Conservation (phyloP, 2,888 invertebrate genomes). For the Agrotis exclamationis region DNA sequence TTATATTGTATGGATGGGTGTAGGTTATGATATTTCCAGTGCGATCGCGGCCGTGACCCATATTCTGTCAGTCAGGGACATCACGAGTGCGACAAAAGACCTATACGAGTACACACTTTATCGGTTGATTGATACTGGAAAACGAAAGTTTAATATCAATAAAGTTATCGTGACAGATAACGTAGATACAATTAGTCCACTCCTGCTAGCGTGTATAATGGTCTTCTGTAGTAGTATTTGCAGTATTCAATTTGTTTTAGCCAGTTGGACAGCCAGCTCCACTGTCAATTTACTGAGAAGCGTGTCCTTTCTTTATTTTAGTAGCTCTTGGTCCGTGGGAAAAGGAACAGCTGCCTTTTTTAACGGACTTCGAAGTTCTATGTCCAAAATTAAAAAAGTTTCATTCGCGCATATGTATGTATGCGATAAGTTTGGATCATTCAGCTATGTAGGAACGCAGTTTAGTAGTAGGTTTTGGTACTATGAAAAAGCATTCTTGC, state of each 20-base stretch:
- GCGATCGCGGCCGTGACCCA: constrained; percentile 27
- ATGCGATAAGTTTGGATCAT: background rate
- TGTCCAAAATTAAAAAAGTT: no score
- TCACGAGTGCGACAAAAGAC: background rate
- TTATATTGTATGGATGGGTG: background rate
- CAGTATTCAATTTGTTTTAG: no score
- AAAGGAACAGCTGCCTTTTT: background rate
- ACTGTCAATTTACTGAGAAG: background rate
- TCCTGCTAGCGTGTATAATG: background rate
- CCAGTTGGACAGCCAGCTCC: background rate
- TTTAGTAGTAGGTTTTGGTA: background rate
- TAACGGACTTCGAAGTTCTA: no score
- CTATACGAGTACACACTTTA: background rate
- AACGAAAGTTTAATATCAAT: constrained; percentile 39
- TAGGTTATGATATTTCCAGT: constrained; percentile 12
- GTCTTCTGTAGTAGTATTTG: no score
- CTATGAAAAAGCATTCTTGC: no score
- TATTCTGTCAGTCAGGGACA: constrained; percentile 12
- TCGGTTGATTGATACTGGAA: constrained; percentile 32
- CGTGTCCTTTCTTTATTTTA: background rate
- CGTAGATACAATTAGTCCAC: background rate
- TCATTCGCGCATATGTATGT: no score
- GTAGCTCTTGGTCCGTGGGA: background rate
- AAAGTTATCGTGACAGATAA: constrained; percentile 19
- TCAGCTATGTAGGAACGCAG: no score